Evolutionary conservation across 1,140 invertebrate species (phyloP).

Genomic region (Zaprionus gabonicus): DNA sequence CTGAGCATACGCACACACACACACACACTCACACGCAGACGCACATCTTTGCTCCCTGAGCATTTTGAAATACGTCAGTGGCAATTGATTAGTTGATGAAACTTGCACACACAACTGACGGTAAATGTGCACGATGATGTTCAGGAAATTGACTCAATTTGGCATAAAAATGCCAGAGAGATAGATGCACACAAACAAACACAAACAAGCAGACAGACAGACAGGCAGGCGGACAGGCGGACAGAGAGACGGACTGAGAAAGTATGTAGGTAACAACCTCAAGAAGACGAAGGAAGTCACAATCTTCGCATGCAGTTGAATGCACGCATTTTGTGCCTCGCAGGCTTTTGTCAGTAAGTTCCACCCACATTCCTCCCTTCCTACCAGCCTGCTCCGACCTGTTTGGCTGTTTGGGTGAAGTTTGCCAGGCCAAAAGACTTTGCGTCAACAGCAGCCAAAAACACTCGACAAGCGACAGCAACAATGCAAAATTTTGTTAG

Average conservation of each 20-base stretch:
- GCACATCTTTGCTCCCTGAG: background rate
- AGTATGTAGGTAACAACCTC: background rate
- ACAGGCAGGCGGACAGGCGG: constrained; percentile 7
- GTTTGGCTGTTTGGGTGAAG: background rate
- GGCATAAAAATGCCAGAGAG: constrained; percentile 57
- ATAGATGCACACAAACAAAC: constrained; percentile 29
- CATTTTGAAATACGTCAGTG: constrained; percentile 36
- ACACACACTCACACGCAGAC: constrained; percentile 4
- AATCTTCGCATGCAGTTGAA: constrained; percentile 64
- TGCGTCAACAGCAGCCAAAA: constrained; percentile 73
- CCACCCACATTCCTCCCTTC: background rate
- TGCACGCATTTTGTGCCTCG: constrained; percentile 71
- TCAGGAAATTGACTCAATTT: constrained; percentile 79
- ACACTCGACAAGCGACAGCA: constrained; percentile 66
- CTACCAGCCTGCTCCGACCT: background rate
- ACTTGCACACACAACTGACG: constrained; percentile 47
- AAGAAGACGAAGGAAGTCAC: constrained; percentile 6
- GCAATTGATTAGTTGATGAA: constrained; percentile 60
- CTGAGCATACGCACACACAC: constrained; percentile 10
- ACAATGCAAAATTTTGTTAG: constrained; percentile 74
- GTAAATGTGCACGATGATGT: constrained; percentile 53
- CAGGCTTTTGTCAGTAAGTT: constrained; percentile 55
- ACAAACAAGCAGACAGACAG: constrained; percentile 20
- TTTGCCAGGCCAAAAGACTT: constrained; percentile 60
- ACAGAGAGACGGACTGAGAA: constrained; percentile 8